Evolutionary conservation across 2,888 invertebrate species (phyloP).

Genomic region (Antheraea assamensis): DNA sequence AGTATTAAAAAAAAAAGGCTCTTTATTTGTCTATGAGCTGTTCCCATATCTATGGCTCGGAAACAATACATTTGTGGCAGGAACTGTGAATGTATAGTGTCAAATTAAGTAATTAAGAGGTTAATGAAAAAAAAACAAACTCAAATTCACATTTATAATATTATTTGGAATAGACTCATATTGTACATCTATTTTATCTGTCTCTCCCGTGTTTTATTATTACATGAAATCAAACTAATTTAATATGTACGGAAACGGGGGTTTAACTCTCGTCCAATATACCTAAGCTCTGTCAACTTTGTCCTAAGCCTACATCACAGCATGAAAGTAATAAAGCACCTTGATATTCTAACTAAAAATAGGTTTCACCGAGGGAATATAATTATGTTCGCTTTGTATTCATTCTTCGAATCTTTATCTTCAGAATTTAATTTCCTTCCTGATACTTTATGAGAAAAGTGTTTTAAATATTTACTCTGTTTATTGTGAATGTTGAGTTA

Average conservation of each 20-base stretch:
- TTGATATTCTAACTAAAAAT: not conserved
- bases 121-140: too few relatives aligned
- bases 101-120: too few relatives aligned
- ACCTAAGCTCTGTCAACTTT: conserved; percentile 13
- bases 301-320: conserved; percentile 1
- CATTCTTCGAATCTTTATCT: not conserved
- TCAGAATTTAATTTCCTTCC: not conserved
- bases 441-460: not conserved
- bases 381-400: not conserved
- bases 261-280: conserved; percentile 1
- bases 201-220: not conserved
- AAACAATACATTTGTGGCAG: too few relatives aligned
- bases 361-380: not conserved
- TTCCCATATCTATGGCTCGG: too few relatives aligned
- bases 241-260: conserved; percentile 1
- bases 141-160: too few relatives aligned
- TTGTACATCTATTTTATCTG: not conserved
- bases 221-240: not conserved
- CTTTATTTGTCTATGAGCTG: too few relatives aligned
- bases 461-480: not conserved
- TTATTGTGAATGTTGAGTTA: too few relatives aligned
- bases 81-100: too few relatives aligned
- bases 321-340: conserved; percentile 9
- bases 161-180: too few relatives aligned
- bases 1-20: too few relatives aligned